Conservation (phyloP, 2,888 invertebrate species). For the Nipponacmea schrenckii region DNA sequence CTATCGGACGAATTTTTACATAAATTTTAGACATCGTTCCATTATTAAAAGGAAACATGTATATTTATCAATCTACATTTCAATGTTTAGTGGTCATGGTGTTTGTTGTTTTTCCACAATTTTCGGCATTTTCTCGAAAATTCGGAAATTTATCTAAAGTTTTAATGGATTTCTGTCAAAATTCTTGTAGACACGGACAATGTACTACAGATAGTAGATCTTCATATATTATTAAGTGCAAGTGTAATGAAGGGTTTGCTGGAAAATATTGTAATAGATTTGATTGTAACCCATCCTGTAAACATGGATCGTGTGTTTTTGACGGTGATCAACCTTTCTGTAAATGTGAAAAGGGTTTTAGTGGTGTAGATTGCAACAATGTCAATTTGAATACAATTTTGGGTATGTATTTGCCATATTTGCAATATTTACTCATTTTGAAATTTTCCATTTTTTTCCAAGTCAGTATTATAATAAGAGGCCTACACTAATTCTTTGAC, state of each 20-base stretch:
- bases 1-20: too few species aligned
- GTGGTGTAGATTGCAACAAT: background rate
- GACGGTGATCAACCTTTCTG: background rate
- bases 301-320: background rate
- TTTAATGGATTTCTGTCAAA: constrained; percentile 9
- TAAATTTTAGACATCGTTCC: too few species aligned
- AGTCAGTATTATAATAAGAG: background rate
- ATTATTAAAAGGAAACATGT: too few species aligned
- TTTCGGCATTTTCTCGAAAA: too few species aligned
- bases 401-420: background rate
- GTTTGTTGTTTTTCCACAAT: too few species aligned
- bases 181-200: background rate
- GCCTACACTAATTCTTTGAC: background rate
- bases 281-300: background rate
- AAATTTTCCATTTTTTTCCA: background rate
- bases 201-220: background rate
- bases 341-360: background rate
- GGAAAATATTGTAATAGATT: background rate
- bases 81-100: too few species aligned
- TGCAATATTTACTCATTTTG: background rate
- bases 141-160: constrained; percentile 39
- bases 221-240: background rate
- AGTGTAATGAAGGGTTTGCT: background rate
- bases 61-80: too few species aligned
- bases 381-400: background rate